Evolutionary conservation across 2,888 invertebrate genomes (phyloP), one percentile per base, ranked within the genome.

Genomic region (Hofmannophila pseudospretella): DNA sequence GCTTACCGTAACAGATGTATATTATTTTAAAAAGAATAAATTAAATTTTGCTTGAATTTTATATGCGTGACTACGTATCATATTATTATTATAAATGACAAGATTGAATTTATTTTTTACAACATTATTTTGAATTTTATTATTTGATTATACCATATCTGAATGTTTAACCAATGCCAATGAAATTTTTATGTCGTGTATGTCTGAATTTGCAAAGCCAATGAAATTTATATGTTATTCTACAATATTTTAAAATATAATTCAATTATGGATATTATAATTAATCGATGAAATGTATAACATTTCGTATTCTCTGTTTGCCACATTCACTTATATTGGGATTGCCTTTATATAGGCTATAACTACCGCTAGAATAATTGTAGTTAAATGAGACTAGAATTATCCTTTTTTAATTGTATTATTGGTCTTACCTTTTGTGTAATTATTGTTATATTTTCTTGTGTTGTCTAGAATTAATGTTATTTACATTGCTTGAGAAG

Each of bases 1-100:
- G 66, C 70, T 70, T 70, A 66, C 58, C 48, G 52, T 68, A 66
- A 67, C 66, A 61, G 58, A 52, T 73, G 72, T 77, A 77, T 67
- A 54, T 70, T 72, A 74, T 75, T 75, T 73, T 68, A 64, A 69
- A 69, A 54, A 64, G 54, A 55, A 58, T 59, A 50, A 57, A 58
- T 52, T 53, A 53, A 59, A 54, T 47, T 57, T 56, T 49, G 55
- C 58, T 27, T 53, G 48, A 51, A 54, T 28, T 31, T 34, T 27
- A 22, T 26, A 29, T 33, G 34, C 37, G 31, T 40, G 33, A 22
- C 19, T 29, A 30, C 34, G 25, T 22, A 13, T 10, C 10, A 26
- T 32, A 31, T 26, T 14, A n/a, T 19, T 35, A 29, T 30, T 25
- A 23, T 25, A 26, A 14, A 35, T 23, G 35, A 23, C 23, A 23